Percentiles rank a stretch among this genome's conserved stretches.
phyloP scores from a whole-genome alignment of 2,888 invertebrate species.

The Lepetodrilus schrolli region DNA sequence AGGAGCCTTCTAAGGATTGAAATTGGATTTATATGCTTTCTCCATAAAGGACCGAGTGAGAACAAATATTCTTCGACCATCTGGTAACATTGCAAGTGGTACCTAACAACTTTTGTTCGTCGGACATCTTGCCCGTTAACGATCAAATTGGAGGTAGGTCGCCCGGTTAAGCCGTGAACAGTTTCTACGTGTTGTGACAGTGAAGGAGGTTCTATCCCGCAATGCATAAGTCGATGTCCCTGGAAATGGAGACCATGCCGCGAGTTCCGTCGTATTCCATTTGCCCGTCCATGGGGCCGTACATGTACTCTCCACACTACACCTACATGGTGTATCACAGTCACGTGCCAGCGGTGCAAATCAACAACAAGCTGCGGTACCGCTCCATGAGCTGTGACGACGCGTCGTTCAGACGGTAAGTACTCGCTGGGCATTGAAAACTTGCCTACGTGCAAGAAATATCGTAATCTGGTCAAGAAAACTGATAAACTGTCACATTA shows the following conservation, averaged over 20 bases:
- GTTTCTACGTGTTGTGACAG: too few species aligned
- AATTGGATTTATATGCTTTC: too few species aligned
- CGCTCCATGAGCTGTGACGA: conserved; percentile 19
- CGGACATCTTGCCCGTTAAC: too few species aligned
- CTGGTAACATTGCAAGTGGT: too few species aligned
- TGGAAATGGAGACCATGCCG: background rate
- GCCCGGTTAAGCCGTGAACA: too few species aligned
- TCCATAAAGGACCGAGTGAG: too few species aligned
- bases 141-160: too few species aligned
- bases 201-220: too few species aligned
- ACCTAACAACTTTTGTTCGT: too few species aligned
- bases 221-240: conserved; percentile 11
- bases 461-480: background rate
- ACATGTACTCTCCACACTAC: conserved; percentile 12
- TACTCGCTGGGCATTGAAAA: background rate
- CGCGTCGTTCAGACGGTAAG: background rate
- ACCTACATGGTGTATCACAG: conserved; percentile 5
- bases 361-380: background rate
- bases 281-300: background rate
- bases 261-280: background rate
- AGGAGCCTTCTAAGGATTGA: too few species aligned
- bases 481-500: too few species aligned
- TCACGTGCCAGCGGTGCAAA: background rate
- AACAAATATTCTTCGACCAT: too few species aligned
- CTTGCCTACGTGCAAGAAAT: background rate